These are phyloP conservation scores for Artibeus jamaicensis DNA, from an alignment of 2,797 vertebrate species.

Conservation along the genomic window DNA sequence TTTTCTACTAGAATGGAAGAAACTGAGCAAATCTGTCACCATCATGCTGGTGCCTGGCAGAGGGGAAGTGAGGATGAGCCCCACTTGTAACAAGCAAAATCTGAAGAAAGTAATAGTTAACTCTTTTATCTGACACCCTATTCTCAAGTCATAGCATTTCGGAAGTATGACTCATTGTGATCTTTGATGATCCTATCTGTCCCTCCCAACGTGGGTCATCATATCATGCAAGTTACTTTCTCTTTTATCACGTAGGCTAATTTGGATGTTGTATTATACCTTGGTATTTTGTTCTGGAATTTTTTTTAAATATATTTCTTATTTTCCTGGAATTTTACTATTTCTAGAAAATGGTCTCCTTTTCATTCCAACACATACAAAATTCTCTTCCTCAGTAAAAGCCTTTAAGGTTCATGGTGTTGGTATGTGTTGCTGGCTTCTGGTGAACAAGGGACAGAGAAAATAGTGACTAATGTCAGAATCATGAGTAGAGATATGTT, in stretches of 20 bases:
- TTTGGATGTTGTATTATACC: neutral
- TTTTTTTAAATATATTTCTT: slow-evolving; percentile 28
- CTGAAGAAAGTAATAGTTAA: slow-evolving; percentile 29
- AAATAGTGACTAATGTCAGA: slow-evolving; percentile 85
- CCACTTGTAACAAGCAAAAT: slow-evolving; percentile 8
- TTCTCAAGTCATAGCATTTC: slow-evolving; percentile 23
- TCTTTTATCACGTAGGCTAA: neutral
- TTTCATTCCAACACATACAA: neutral
- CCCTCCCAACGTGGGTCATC: neutral
- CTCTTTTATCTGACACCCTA: neutral
- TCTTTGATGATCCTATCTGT: neutral
- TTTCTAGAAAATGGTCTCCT: neutral
- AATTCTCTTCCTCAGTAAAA: slow-evolving; percentile 53
- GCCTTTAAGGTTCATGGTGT: slow-evolving; percentile 61
- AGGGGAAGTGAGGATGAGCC: slow-evolving; percentile 35
- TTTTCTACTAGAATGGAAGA: slow-evolving; percentile 76
- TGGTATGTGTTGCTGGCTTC: slow-evolving; percentile 73
- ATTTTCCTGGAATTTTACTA: neutral
- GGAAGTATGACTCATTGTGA: neutral
- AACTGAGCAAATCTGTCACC: slow-evolving; percentile 51
- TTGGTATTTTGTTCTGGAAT: neutral
- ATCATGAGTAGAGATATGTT: slow-evolving; percentile 85
- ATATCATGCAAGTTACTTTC: neutral
- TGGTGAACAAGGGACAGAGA: slow-evolving; percentile 77
- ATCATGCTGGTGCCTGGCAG: slow-evolving; percentile 44